A percentile compares a stretch with the other conserved stretches of the same genome.
Evolutionary conservation across 2,113 vertebrate genomes (phyloP).

Genomic region (Thalassarche chlororhynchos): DNA sequence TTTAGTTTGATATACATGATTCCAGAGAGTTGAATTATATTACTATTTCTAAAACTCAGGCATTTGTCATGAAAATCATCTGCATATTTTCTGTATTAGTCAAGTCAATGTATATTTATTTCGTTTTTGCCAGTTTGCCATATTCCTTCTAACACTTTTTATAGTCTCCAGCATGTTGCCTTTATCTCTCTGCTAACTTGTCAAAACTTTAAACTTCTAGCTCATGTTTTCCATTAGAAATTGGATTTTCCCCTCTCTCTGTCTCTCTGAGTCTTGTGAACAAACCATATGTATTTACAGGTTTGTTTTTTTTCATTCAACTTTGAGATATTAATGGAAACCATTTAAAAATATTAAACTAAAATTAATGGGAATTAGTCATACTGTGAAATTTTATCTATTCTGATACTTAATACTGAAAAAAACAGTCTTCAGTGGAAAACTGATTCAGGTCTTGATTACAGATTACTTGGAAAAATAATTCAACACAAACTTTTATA

Average conservation of each 20-base stretch:
- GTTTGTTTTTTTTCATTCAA: not conserved
- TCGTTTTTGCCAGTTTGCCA: not conserved
- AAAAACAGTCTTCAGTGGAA: not conserved
- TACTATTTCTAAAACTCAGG: not conserved
- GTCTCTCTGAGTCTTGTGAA: not conserved
- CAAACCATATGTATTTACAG: not conserved
- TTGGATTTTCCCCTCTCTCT: not conserved
- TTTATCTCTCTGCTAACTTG: not conserved
- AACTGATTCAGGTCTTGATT: not conserved
- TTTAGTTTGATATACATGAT: not conserved
- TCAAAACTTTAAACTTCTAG: not conserved
- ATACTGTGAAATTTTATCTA: not conserved
- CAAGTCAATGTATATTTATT: not conserved
- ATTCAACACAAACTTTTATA: not conserved
- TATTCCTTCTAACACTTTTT: not conserved
- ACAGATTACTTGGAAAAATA: not conserved
- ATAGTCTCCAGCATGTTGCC: not conserved
- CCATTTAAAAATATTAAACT: not conserved
- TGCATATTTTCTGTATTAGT: not conserved
- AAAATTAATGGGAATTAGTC: not conserved
- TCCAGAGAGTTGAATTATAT: not conserved
- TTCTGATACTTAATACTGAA: not conserved
- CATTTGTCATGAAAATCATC: fast-evolving
- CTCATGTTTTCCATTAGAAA: not conserved
- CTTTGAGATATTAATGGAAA: not conserved